Percentiles rank a stretch among this genome's conserved stretches.
Evolutionary conservation across 2,797 vertebrate species (phyloP).

Genomic region (Neoniphon sammara): DNA sequence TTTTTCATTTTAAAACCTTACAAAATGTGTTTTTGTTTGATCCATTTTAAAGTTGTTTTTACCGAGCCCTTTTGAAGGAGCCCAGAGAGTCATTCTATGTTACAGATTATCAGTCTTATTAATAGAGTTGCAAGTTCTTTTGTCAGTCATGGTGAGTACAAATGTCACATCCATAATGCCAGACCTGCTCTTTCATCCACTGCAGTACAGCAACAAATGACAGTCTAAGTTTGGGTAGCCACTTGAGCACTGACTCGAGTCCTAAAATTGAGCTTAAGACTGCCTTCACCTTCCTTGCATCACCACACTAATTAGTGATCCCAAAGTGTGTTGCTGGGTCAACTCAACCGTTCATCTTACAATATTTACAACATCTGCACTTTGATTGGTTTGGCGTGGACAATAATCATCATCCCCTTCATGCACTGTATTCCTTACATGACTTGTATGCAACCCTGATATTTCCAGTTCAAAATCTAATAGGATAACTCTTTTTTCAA

Average conservation of each 20-base stretch:
- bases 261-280: constrained; percentile 17
- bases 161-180: too few relatives aligned
- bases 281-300: background rate
- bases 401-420: background rate
- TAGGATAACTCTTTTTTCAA: background rate
- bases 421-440: background rate
- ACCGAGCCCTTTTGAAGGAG: background rate
- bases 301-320: constrained; percentile 11
- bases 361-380: background rate
- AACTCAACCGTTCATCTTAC: constrained; percentile 8
- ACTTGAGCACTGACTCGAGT: constrained; percentile 39
- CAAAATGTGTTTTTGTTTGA: background rate
- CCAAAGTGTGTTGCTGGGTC: constrained; percentile 38
- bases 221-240: constrained; percentile 30
- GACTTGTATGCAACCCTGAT: too few relatives aligned
- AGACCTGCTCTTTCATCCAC: too few relatives aligned
- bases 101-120: background rate
- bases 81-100: background rate
- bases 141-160: too few relatives aligned
- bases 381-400: background rate
- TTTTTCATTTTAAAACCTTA: background rate
- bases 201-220: background rate
- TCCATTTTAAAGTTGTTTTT: background rate
- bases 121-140: too few relatives aligned
- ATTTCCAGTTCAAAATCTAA: background rate